phyloP scores from a whole-genome alignment of 2,113 vertebrate genomes.

The Apodemus speciosus region DNA sequence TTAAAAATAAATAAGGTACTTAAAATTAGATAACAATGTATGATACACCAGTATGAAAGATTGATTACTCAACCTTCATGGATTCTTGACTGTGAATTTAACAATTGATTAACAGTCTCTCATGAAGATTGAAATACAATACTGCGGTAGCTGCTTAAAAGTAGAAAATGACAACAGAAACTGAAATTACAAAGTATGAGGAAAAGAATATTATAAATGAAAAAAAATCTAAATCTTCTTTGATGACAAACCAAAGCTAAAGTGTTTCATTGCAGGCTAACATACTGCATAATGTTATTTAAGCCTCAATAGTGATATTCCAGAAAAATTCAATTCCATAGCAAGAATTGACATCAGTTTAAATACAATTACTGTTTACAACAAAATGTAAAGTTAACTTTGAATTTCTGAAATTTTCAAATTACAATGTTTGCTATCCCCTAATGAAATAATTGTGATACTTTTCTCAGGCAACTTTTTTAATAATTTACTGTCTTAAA shows the following conservation, averaged over 20 bases:
- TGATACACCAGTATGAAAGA: neutral
- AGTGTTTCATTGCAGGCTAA: neutral
- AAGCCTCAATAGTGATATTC: neutral
- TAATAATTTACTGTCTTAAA: constrained; percentile 30
- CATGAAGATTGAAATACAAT: constrained; percentile 29
- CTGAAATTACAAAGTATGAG: neutral
- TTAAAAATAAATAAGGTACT: neutral
- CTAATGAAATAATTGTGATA: neutral
- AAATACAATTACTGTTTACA: constrained; percentile 33
- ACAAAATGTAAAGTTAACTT: constrained; percentile 17
- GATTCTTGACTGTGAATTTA: neutral
- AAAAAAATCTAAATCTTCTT: neutral
- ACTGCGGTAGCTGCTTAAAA: neutral
- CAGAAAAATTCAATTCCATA: neutral
- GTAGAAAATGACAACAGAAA: neutral
- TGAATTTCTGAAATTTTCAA: neutral
- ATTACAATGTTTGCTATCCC: neutral
- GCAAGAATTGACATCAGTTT: neutral
- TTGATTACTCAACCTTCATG: neutral
- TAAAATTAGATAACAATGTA: constrained; percentile 40
- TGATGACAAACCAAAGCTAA: constrained; percentile 26
- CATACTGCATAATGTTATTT: neutral
- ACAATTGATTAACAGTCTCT: neutral
- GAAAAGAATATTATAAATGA: neutral
- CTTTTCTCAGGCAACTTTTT: neutral